Percentiles rank a stretch among this genome's conserved stretches.
Conservation (phyloP, 2,113 vertebrate species). For the Galeopterus variegatus region DNA sequence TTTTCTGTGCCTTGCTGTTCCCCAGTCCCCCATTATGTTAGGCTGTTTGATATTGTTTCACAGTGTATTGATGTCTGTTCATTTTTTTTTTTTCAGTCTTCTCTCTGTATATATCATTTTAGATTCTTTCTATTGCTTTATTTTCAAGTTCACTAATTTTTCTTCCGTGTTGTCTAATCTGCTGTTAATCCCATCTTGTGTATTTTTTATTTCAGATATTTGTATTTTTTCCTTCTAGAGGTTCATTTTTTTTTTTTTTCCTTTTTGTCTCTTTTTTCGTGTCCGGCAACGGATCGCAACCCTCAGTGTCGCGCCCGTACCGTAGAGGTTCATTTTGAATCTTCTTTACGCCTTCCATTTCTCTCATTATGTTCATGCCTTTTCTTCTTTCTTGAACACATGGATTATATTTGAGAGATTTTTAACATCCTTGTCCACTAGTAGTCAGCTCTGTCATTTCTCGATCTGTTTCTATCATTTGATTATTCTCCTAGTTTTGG, state of each 20-base stretch:
- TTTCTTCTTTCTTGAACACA: background rate
- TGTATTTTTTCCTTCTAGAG: constrained; percentile 42
- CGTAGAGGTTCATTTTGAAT: background rate
- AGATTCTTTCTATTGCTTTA: background rate
- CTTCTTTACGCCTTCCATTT: background rate
- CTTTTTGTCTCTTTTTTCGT: no score
- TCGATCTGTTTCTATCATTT: constrained; percentile 2
- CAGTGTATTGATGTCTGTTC: background rate
- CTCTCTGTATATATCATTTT: background rate
- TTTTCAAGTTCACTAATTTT: constrained; percentile 43
- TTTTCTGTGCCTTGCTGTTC: background rate
- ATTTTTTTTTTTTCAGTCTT: background rate
- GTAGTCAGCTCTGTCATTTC: constrained; percentile 17
- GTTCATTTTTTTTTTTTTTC: no score
- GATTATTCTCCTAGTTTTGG: constrained; percentile 25
- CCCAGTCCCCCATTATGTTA: background rate
- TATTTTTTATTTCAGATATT: constrained; percentile 29
- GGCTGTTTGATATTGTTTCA: background rate
- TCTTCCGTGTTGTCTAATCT: background rate
- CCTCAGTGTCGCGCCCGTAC: no score
- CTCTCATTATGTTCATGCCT: background rate
- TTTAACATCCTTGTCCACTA: background rate
- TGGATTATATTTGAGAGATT: constrained; percentile 36
- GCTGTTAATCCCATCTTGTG: background rate
- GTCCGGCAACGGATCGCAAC: no score